Evolutionary conservation across 2,113 vertebrate species (phyloP), one percentile per base, ranked within the genome.

Genomic region (Cyanoderma ruficeps): DNA sequence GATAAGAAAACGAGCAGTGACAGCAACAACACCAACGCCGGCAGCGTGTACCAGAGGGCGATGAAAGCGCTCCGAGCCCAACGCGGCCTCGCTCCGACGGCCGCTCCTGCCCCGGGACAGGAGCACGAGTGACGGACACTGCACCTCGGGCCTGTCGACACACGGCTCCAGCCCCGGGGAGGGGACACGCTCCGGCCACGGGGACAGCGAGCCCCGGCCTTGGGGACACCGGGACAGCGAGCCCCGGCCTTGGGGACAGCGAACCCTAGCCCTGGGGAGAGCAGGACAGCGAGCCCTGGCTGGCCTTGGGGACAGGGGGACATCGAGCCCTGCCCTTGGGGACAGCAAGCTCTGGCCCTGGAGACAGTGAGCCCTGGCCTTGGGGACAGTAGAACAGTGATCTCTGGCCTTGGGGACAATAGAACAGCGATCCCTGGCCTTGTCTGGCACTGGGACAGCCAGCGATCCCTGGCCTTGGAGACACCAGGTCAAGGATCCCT

Each of bases 231-330:
- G n/a, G n/a, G n/a, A 39, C 37, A 39, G 16, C 0, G 5, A 30
- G 4, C 47, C 33, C 7, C 1, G n/a, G 2, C 67, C 67, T 5
- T 11, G 67, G 5, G 35, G 39, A 72, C 69, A 55, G 16, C 0
- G 4, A 30, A 2, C 47, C 41, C 9, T 2, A 3, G 5, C n/a
- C 21, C 21, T 44, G 8, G 15, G 25, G n/a, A n/a, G n/a, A n/a
- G n/a, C n/a, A n/a, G n/a, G n/a, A n/a, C n/a, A n/a, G 8, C 0
- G 12, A 42, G 4, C 35, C 47, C n/a, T n/a, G n/a, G n/a, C 20
- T 17, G 47, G 0, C 59, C 23, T 37, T 35, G 41, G 17, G 3
- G 61, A 60, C 35, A 37, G n/a, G n/a, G 27, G 37, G 37, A 37
- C 37, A 37, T 8, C 37, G 37, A 37, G 37, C 37, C 37, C 37